phyloP scores from a whole-genome alignment of 2,888 invertebrate species.

The Geophilus truncorum region DNA sequence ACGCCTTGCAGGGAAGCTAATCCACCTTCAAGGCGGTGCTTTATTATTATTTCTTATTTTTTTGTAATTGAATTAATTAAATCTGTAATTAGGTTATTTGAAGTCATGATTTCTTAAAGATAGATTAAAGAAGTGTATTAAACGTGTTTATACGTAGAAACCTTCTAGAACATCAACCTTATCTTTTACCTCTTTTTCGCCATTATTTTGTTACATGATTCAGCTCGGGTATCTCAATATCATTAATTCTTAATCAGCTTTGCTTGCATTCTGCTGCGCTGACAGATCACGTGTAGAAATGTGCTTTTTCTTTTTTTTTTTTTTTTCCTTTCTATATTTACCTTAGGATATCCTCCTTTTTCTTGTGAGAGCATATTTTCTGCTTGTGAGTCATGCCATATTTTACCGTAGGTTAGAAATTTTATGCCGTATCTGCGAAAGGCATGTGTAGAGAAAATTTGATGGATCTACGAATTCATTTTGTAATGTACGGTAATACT shows the following conservation, averaged over 20 bases:
- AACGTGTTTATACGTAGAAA: too few species aligned
- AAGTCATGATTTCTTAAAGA: background rate
- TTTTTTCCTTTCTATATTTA: too few species aligned
- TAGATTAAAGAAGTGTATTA: too few species aligned
- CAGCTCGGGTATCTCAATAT: background rate
- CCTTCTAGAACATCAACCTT: background rate
- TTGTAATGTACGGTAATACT: background rate
- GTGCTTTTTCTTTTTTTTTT: background rate
- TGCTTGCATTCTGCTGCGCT: background rate
- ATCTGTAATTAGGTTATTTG: background rate
- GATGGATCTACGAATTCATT: background rate
- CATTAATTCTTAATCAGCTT: background rate
- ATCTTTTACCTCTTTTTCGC: background rate
- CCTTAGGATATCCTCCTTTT: background rate
- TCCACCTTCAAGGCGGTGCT: background rate
- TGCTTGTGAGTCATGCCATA: background rate
- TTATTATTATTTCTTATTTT: background rate
- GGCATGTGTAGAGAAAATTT: background rate
- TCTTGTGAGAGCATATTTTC: background rate
- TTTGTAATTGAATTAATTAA: background rate
- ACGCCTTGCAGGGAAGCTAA: background rate
- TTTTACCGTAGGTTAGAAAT: background rate
- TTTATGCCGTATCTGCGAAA: too few species aligned
- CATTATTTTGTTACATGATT: background rate
- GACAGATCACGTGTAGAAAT: background rate